These are phyloP conservation scores for Mustela nigripes DNA, from an alignment of 2,113 vertebrate species.

Conservation along the genomic window DNA sequence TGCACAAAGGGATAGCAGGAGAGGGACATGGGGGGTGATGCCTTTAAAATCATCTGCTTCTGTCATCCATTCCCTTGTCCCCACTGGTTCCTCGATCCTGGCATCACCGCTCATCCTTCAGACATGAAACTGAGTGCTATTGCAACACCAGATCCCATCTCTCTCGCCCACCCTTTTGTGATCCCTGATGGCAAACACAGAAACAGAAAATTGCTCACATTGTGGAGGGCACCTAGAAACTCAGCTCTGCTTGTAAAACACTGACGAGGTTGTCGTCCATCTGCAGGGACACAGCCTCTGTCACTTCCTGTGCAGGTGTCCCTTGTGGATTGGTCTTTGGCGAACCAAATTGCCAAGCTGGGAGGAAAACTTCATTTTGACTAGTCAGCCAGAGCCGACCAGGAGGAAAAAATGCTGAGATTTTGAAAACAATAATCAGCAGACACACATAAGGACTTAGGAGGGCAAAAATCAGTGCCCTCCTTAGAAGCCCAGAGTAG, in stretches of 20 bases:
- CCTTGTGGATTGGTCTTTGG: neutral
- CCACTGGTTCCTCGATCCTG: too few relatives aligned
- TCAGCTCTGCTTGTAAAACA: neutral
- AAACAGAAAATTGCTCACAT: neutral
- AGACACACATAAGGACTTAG: neutral
- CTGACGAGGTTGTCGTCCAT: neutral
- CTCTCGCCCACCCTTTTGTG: neutral
- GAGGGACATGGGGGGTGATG: neutral
- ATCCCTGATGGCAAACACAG: neutral
- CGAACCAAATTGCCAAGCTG: neutral
- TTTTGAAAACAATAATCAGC: neutral
- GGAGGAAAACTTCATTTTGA: conserved; percentile 19
- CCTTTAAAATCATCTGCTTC: neutral
- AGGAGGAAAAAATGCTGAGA: neutral
- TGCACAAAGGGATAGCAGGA: neutral
- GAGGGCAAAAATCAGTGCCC: neutral
- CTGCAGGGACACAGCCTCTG: neutral
- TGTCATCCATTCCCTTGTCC: neutral
- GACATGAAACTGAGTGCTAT: fast-evolving
- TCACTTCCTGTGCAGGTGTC: neutral
- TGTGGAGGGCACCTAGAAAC: neutral
- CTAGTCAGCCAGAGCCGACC: neutral
- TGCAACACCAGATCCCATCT: neutral
- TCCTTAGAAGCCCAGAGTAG: neutral
- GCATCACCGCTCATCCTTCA: neutral